These are phyloP conservation scores for Pseudochirops cupreus DNA, from an alignment of 2,797 vertebrate species.

Conservation along the genomic window DNA sequence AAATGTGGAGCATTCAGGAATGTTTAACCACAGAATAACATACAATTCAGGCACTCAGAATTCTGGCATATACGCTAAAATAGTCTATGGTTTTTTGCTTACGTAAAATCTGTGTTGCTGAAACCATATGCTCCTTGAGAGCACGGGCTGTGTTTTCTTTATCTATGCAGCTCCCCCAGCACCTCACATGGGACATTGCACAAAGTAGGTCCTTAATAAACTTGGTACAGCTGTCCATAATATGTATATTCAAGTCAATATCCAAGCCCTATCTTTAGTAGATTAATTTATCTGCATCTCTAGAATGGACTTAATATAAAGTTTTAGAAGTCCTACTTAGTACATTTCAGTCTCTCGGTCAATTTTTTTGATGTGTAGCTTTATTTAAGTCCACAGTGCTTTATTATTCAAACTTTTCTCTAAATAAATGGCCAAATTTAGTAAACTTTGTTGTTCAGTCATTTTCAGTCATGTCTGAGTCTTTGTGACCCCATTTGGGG, in stretches of 20 bases:
- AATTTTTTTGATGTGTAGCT: background rate
- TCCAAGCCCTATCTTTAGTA: background rate
- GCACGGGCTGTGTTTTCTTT: background rate
- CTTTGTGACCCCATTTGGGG: background rate
- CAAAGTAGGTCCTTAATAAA: background rate
- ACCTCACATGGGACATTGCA: background rate
- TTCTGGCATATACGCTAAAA: background rate
- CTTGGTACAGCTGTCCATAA: background rate
- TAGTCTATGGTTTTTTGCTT: constrained; percentile 47
- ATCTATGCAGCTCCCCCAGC: background rate
- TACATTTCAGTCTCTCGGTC: background rate
- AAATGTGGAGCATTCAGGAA: constrained; percentile 18
- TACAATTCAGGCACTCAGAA: background rate
- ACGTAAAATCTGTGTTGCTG: background rate
- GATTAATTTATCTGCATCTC: background rate
- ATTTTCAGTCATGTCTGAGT: background rate
- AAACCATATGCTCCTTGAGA: background rate
- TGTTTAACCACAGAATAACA: background rate
- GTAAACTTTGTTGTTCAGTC: background rate
- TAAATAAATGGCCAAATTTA: background rate
- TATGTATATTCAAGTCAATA: background rate
- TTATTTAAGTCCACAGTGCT: background rate
- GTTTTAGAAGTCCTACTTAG: background rate
- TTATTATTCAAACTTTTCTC: background rate
- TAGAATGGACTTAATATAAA: background rate